A percentile compares a stretch with the other conserved stretches of the same genome.
These are phyloP conservation scores for Anarrhichthys ocellatus DNA, from an alignment of 2,113 vertebrate genomes.

Conservation along the genomic window DNA sequence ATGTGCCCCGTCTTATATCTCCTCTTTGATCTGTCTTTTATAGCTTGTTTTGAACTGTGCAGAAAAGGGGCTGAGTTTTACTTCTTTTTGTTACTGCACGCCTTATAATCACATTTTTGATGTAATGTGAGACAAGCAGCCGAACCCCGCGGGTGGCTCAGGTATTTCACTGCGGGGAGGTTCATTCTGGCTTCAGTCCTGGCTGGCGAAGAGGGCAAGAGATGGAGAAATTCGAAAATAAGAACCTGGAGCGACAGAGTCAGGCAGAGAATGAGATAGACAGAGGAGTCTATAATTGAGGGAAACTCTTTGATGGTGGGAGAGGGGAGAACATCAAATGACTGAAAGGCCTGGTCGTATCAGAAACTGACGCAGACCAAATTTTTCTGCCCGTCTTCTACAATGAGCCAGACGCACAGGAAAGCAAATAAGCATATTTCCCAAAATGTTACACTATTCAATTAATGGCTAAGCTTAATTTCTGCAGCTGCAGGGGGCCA, in stretches of 20 bases:
- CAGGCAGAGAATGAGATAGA: constrained; percentile 25
- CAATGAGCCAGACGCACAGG: background rate
- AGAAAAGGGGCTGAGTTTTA: background rate
- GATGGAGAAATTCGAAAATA: constrained; percentile 38
- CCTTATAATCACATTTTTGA: constrained; percentile 55
- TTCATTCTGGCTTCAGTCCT: constrained; percentile 23
- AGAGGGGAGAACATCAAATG: background rate
- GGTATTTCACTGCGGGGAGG: constrained; percentile 37
- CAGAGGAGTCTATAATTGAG: constrained; percentile 1
- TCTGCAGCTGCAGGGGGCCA: background rate
- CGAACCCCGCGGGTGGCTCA: constrained; percentile 19
- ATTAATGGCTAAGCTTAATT: background rate
- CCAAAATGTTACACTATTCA: background rate
- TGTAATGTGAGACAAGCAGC: constrained; percentile 27
- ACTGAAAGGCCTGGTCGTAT: background rate
- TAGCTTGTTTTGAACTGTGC: constrained; percentile 40
- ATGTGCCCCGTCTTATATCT: constrained; percentile 2
- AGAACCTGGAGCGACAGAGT: constrained; percentile 24
- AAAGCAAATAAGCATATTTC: background rate
- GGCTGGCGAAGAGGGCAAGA: constrained; percentile 28
- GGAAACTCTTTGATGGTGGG: constrained; percentile 1
- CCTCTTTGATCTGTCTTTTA: constrained; percentile 46
- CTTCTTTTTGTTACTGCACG: background rate
- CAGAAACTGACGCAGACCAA: background rate
- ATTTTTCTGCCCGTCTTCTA: background rate